Conservation (phyloP, 2,797 vertebrate genomes). For the Chromis chromis region DNA sequence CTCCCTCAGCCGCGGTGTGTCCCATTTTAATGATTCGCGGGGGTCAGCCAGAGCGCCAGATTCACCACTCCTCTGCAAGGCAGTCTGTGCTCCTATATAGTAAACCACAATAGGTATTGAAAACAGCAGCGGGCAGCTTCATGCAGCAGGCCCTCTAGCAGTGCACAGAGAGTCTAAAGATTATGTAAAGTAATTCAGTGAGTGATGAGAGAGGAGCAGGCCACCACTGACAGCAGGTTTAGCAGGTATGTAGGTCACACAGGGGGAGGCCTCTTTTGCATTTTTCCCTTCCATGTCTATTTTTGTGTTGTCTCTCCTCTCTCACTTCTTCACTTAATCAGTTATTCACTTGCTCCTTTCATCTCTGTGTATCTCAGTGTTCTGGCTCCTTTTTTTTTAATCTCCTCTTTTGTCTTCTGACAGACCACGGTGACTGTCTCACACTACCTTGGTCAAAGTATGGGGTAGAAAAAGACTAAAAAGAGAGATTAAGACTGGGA, state of each 20-base stretch:
- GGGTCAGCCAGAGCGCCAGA: constrained; percentile 45
- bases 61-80: constrained; percentile 36
- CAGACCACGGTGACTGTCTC: constrained; percentile 49
- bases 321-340: constrained; percentile 76
- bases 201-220: constrained; percentile 80
- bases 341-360: constrained; percentile 72
- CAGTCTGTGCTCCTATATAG: constrained; percentile 44
- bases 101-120: constrained; percentile 65
- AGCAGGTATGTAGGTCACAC: constrained; percentile 84
- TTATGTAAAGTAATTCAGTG: constrained; percentile 85
- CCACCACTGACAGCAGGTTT: constrained; percentile 83
- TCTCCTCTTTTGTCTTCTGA: constrained; percentile 54
- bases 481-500: constrained; percentile 46
- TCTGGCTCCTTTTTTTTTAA: constrained; percentile 34
- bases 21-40: constrained; percentile 46
- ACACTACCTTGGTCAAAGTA: constrained; percentile 42
- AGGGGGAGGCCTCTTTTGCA: constrained; percentile 79
- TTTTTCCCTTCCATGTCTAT: constrained; percentile 75
- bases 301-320: constrained; percentile 76
- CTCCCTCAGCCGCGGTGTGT: constrained; percentile 17
- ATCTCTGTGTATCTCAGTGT: constrained; percentile 57
- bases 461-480: constrained; percentile 29
- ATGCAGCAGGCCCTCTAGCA: constrained; percentile 47
- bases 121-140: constrained; percentile 54
- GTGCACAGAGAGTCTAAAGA: constrained; percentile 71